These are phyloP conservation scores for Salpingus planirostris DNA, from an alignment of 2,888 invertebrate species.

Conservation along the genomic window DNA sequence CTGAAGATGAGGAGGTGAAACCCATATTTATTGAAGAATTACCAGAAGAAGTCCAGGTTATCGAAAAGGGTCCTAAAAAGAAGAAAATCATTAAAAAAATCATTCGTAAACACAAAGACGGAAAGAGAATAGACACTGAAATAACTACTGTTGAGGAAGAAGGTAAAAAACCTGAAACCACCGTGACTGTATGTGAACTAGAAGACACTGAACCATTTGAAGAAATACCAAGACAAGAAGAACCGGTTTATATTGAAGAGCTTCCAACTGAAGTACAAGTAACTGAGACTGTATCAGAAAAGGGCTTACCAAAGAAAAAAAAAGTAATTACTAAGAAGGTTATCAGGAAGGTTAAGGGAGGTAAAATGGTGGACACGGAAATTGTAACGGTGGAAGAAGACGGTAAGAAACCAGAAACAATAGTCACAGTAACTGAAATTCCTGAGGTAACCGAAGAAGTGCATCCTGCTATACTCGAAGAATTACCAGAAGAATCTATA, in stretches of 20 bases:
- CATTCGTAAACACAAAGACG: slow-evolving; percentile 31
- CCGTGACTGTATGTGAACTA: slow-evolving; percentile 25
- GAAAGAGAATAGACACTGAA: slow-evolving; percentile 37
- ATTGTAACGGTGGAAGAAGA: slow-evolving; percentile 42
- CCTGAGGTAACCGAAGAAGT: slow-evolving; percentile 28
- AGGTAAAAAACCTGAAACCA: slow-evolving; percentile 30
- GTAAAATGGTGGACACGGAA: slow-evolving; percentile 39
- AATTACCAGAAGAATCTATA: slow-evolving; percentile 23
- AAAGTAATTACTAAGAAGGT: slow-evolving; percentile 29
- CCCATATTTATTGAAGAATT: slow-evolving; percentile 22
- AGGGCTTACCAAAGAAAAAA: slow-evolving; percentile 26
- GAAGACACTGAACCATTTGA: slow-evolving; percentile 23
- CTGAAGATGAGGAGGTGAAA: slow-evolving; percentile 16
- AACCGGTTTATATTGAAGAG: slow-evolving; percentile 29
- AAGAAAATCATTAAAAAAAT: slow-evolving; percentile 27
- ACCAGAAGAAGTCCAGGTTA: slow-evolving; percentile 25
- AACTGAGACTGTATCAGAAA: slow-evolving; percentile 19
- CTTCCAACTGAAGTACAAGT: slow-evolving; percentile 34
- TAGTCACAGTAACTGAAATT: slow-evolving; percentile 28
- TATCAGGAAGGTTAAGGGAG: slow-evolving; percentile 35
- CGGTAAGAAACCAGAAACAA: slow-evolving; percentile 38
- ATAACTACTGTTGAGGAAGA: slow-evolving; percentile 35
- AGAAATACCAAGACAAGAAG: slow-evolving; percentile 27
- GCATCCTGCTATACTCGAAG: slow-evolving; percentile 13
- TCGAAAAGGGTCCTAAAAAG: slow-evolving; percentile 25